phyloP scores from a whole-genome alignment of 30 jellyfish, hydroid and myxozoan species.

The Hydra vulgaris region DNA sequence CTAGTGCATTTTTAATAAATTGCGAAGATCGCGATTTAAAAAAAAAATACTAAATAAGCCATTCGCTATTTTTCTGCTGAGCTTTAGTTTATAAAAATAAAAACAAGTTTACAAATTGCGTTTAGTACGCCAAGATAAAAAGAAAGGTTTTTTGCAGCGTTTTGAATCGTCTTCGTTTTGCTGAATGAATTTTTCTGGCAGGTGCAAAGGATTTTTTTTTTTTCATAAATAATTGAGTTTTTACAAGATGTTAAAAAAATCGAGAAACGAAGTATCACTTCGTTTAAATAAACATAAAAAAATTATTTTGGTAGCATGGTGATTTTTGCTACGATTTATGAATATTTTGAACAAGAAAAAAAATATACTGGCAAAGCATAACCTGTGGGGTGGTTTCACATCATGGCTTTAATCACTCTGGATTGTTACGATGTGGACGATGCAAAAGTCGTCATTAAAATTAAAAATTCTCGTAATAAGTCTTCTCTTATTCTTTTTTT shows the following conservation, averaged over 20 bases:
- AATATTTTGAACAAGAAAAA: no score
- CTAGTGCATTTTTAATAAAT: neutral
- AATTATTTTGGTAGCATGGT: no score
- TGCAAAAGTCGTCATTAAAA: slow-evolving; percentile 26
- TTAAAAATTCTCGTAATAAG: neutral
- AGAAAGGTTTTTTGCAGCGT: neutral
- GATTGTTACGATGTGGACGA: slow-evolving; percentile 17
- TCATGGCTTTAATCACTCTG: neutral
- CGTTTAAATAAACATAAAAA: no score
- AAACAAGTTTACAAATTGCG: neutral
- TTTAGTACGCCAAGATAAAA: neutral
- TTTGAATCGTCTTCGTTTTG: neutral
- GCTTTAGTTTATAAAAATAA: neutral
- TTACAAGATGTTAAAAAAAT: neutral
- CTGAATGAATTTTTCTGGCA: neutral
- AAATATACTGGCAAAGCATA: neutral
- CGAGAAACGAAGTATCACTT: neutral
- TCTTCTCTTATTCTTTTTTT: neutral
- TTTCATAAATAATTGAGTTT: neutral
- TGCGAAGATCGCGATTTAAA: neutral
- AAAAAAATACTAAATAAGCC: neutral
- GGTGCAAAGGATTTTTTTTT: neutral
- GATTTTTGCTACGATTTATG: no score
- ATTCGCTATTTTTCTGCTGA: neutral
- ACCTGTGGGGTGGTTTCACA: neutral